phyloP scores from a whole-genome alignment of 2,797 vertebrate species.

The Cryptoblepharus egeriae region DNA sequence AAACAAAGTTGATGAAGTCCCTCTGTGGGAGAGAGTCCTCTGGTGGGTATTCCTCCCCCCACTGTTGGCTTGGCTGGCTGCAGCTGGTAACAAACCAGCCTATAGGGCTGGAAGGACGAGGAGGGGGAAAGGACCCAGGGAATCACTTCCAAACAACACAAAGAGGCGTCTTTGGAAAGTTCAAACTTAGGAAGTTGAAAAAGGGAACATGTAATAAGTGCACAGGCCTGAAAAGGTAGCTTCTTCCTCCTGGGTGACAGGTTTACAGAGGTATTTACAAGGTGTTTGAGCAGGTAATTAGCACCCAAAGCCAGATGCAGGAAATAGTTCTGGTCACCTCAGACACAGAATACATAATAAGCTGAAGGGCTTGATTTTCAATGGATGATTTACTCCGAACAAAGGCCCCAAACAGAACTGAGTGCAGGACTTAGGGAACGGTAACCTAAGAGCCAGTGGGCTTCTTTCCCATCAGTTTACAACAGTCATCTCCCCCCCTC shows the following conservation, averaged over 20 bases:
- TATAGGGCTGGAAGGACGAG: background rate
- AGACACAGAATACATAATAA: slow-evolving; percentile 86
- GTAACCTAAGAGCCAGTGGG: slow-evolving; percentile 87
- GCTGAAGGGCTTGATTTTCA: slow-evolving; percentile 87
- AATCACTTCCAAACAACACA: slow-evolving; percentile 11
- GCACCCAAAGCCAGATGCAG: slow-evolving; percentile 75
- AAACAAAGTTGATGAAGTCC: slow-evolving; percentile 4
- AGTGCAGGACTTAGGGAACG: slow-evolving; percentile 81
- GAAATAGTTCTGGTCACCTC: slow-evolving; percentile 89
- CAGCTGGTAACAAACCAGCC: slow-evolving; percentile 26
- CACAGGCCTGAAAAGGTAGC: slow-evolving; percentile 56
- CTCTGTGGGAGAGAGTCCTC: background rate
- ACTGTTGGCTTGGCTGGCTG: slow-evolving; percentile 19
- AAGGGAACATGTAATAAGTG: slow-evolving; percentile 47
- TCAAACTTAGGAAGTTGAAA: slow-evolving; percentile 42
- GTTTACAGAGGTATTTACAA: slow-evolving; percentile 72
- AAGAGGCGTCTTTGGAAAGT: background rate
- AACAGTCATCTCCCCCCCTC: slow-evolving; percentile 46
- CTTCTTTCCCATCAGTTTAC: slow-evolving; percentile 84
- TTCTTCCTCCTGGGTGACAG: slow-evolving; percentile 53
- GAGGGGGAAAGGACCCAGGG: background rate
- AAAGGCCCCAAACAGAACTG: slow-evolving; percentile 89
- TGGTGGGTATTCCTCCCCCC: slow-evolving; percentile 20
- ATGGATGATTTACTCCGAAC: slow-evolving; percentile 90
- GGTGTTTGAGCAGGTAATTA: slow-evolving; percentile 82